Base-by-base conservation (phyloP, 2,888 invertebrate species). In the Nomada ferruginata region DNA sequence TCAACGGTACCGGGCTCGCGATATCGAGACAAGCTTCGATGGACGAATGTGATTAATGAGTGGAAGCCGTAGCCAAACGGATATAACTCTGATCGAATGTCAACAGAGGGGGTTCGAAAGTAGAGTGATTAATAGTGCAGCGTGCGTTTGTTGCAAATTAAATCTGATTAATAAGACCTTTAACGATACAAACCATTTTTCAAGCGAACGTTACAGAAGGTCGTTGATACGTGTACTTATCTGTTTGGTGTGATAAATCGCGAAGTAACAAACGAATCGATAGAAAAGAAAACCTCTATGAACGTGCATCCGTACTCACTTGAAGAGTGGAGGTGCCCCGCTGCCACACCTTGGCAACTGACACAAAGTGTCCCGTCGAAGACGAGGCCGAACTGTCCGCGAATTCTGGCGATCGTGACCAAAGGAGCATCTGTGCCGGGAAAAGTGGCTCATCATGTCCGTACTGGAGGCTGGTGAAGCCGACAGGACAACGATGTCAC, bases 401-500 rank as follows among this genome's bases (percentile, higher is more conserved):
- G 86, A 82, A 76, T 78, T 55, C 68, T 65, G 76, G 63, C 65
- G 83, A 78, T 64, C 83, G 71, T 69, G 77, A 47, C 26, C 77
- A 60, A 75, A 73, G 74, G 57, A 23, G 59, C 69, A 60, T 71
- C 69, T 29, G 59, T 42, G 76, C 50, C 42, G 64, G 70, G 23
- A 64, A 64, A 82, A 78, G 72, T 78, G 78, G 73, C 73, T 71
- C 78, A 89, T 72, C 86, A 93, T 93, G 93, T 93, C 93, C 79
- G 90, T 91, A 64, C 83, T 93, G 76, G 92, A 91, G 83, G 60
- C 81, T 83, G 89, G 89, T 76, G 91, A 92, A 73, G 87, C 90
- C 75, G 91, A 92, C 78, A 89, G 92, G 68, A 85, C 90, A 74
- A 90, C 91, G 75, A 93, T 93, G 92, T 94, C 93, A 74, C 93